Conservation (phyloP, 1,140 invertebrate genomes). For the Colletes latitarsis region DNA sequence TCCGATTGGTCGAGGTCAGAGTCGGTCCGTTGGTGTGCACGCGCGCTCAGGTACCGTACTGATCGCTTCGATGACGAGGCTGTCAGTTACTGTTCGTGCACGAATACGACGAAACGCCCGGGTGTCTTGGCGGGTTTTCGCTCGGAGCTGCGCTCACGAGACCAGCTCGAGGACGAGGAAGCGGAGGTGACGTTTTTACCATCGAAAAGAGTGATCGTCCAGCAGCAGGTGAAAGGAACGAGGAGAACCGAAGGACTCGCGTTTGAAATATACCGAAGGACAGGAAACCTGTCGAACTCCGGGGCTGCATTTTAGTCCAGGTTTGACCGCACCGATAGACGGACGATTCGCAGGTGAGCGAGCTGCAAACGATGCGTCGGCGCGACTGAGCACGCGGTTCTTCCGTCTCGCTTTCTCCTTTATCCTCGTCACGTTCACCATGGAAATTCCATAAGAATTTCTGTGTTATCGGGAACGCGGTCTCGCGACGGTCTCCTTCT, state of each 20-base stretch:
- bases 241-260: background rate
- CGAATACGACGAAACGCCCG: slow-evolving; percentile 62
- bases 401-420: slow-evolving; percentile 39
- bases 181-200: slow-evolving; percentile 59
- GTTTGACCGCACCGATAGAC: slow-evolving; percentile 48
- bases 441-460: slow-evolving; percentile 1
- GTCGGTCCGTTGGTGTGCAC: slow-evolving; percentile 30
- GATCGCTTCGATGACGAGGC: slow-evolving; percentile 58
- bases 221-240: background rate
- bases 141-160: slow-evolving; percentile 58
- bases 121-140: slow-evolving; percentile 60
- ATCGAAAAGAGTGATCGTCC: background rate
- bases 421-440: slow-evolving; percentile 4
- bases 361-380: slow-evolving; percentile 43
- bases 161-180: slow-evolving; percentile 47
- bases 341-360: slow-evolving; percentile 56
- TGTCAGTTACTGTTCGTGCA: slow-evolving; percentile 62
- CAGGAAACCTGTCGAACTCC: slow-evolving; percentile 2
- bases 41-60: slow-evolving; percentile 56
- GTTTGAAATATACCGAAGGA: background rate
- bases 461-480: background rate
- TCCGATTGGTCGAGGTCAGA: background rate
- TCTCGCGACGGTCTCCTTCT: background rate
- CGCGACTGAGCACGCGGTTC: slow-evolving; percentile 50
- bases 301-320: slow-evolving; percentile 43